phyloP scores from a whole-genome alignment of 2,113 vertebrate genomes.

The Ciconia stormi region DNA sequence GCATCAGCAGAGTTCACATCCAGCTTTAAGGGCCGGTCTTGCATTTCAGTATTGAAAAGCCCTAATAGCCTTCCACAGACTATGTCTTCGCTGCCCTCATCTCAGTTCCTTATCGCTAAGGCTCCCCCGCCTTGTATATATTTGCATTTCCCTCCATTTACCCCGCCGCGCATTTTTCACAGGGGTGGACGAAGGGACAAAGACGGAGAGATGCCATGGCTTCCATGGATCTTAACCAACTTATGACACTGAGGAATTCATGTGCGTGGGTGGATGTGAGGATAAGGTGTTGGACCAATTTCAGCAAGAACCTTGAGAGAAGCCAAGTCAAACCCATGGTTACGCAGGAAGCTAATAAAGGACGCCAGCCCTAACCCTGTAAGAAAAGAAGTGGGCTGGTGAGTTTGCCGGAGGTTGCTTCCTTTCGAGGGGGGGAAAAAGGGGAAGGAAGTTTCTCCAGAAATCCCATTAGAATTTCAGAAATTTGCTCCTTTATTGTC shows the following conservation, averaged over 20 bases:
- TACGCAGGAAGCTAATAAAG: neutral
- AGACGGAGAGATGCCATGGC: neutral
- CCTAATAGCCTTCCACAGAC: neutral
- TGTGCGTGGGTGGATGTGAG: neutral
- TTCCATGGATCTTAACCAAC: neutral
- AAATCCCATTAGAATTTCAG: neutral
- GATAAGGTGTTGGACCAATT: neutral
- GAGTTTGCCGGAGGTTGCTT: neutral
- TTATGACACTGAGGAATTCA: constrained; percentile 28
- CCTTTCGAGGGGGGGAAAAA: neutral
- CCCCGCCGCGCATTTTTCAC: neutral
- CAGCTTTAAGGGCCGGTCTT: neutral
- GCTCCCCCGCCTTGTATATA: neutral
- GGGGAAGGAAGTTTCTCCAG: neutral
- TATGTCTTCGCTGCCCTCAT: neutral
- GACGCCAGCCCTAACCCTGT: neutral
- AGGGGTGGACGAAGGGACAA: neutral
- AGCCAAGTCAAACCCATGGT: constrained; percentile 34
- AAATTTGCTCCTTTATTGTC: neutral
- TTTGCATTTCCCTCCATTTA: neutral
- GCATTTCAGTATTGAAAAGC: neutral
- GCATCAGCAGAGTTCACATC: neutral
- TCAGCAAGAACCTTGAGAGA: neutral
- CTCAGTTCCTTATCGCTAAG: neutral
- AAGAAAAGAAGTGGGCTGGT: neutral